phyloP scores from a whole-genome alignment of 92 coral and sea anemone genomes.

The Heteractis magnifica region DNA sequence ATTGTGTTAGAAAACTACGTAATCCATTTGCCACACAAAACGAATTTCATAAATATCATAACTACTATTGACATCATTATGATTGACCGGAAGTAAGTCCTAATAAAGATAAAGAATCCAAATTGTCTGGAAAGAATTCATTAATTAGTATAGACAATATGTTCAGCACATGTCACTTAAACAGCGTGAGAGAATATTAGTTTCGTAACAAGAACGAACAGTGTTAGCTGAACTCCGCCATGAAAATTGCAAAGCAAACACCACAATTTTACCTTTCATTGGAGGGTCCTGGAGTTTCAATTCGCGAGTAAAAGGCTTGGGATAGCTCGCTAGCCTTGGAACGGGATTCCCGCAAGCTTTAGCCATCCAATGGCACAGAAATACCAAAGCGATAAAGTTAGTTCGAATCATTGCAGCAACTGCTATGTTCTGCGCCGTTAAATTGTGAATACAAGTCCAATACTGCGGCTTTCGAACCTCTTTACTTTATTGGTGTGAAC shows the following conservation, averaged over 20 bases:
- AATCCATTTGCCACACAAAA: not conserved
- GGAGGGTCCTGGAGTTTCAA: constrained; percentile 40
- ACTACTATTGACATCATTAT: too few relatives aligned
- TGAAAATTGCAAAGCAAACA: not conserved
- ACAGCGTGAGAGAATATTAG: too few relatives aligned
- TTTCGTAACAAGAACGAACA: not conserved
- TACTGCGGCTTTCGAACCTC: not conserved
- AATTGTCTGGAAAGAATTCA: too few relatives aligned
- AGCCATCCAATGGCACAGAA: not conserved
- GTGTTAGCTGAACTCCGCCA: not conserved
- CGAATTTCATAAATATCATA: too few relatives aligned
- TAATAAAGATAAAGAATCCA: too few relatives aligned
- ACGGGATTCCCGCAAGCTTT: constrained; percentile 8
- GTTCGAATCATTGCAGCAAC: not conserved
- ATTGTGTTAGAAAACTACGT: not conserved
- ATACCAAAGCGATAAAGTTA: constrained; percentile 1
- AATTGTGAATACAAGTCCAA: not conserved
- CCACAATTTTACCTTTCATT: constrained; percentile 33
- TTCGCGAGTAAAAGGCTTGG: constrained; percentile 51
- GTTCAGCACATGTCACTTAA: too few relatives aligned
- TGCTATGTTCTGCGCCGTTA: not conserved
- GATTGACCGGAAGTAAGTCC: too few relatives aligned
- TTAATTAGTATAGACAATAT: not conserved
- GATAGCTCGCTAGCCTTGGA: constrained; percentile 19
- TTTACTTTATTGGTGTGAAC: not conserved